Base-by-base conservation (phyloP, 53 echinoderm and acorn worm species). In the Paracentrotus lividus region DNA sequence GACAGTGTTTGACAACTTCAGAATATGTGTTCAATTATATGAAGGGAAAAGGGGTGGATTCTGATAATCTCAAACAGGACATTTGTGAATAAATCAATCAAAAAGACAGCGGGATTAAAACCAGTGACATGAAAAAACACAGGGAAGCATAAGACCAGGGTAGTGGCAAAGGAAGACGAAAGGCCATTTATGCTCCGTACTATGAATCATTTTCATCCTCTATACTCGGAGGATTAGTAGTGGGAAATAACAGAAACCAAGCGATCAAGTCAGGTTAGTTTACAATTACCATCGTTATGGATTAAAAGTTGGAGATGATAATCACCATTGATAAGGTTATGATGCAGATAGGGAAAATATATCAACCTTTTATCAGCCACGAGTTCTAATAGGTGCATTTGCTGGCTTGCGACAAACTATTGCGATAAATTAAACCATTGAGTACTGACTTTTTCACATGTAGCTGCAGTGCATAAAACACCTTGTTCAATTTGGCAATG, bases 21-120 rank as follows among this genome's bases (percentile, higher is more conserved):
- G 20, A 38, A 72, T 72, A 8, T 40, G 72, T 72, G 20, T 38
- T 20, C 72, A 72, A 72, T 72, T 72, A 72, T 36, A 40, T 72
- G n/a, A 32, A 72, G 72, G 72, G 40, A 72, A 72, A 38, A 12
- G 72, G 72, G 72, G 40, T 36, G 36, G 36, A 72, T 72, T 72
- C 72, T 72, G 5, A 36, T 72, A 72, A 72, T 72, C 40, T 38
- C 36, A 40, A 38, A 6, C 36, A 72, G 36, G 72, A 20, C 72
- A 72, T 72, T 20, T 72, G 72, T 20, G 21, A 72, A 72, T 72
- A 72, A 72, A 72, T 72, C 72, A 72, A 72, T 72, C 72, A 72
- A 40, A n/a, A 40, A 16, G 40, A 72, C 18, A 2, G 36, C 64
- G 4, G 69, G 72, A 72, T 72, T 72, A 72, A 38, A 38, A 38